Percentiles rank a stretch among this genome's conserved stretches.
Conservation (phyloP, 2,113 vertebrate genomes). For the Ptilonorhynchus violaceus region DNA sequence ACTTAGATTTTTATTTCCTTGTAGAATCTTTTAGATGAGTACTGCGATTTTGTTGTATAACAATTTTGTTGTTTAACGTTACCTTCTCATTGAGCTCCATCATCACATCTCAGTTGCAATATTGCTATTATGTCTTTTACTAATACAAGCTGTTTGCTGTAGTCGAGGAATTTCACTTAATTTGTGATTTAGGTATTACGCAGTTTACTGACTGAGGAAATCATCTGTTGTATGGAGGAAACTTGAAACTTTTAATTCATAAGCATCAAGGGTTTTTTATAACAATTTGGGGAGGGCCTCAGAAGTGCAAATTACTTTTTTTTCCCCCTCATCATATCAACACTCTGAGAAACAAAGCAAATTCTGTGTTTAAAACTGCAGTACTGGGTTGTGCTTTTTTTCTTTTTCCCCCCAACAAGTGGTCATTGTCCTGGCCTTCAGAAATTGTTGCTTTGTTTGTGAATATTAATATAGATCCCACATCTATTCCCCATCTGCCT, state of each 20-base stretch:
- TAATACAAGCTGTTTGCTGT: background rate
- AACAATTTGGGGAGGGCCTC: background rate
- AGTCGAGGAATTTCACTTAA: background rate
- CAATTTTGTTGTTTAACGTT: background rate
- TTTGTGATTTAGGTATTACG: background rate
- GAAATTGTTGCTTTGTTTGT: background rate
- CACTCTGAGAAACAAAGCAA: background rate
- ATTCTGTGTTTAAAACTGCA: background rate
- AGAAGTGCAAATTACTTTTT: background rate
- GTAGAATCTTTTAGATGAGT: background rate
- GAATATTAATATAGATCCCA: background rate
- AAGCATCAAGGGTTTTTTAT: background rate
- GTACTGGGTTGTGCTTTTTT: background rate
- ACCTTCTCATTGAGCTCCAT: background rate
- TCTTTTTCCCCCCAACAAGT: background rate
- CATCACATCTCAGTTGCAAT: background rate
- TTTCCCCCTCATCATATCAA: background rate
- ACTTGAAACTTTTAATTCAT: background rate
- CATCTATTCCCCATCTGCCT: background rate
- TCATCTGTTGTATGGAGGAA: background rate
- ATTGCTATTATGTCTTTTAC: background rate
- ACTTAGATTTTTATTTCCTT: background rate
- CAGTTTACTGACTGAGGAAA: background rate
- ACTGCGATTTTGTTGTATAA: background rate
- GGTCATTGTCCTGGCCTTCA: background rate